These are phyloP conservation scores for Bacillus rossius DNA, from an alignment of 1,140 invertebrate genomes.

Conservation along the genomic window DNA sequence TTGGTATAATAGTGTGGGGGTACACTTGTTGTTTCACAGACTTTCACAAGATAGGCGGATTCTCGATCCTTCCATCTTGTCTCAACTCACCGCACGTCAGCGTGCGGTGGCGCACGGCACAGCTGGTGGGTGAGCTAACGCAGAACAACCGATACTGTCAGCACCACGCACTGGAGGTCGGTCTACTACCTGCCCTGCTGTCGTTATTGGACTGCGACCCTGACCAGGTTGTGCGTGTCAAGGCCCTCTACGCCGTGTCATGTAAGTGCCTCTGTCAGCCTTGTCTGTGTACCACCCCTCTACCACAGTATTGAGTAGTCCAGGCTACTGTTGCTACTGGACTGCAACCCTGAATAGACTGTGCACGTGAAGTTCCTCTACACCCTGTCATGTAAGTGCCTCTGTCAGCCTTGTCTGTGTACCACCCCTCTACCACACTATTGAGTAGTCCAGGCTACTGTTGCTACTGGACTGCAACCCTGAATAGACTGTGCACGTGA, in stretches of 20 bases:
- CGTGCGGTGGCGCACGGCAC: constrained; percentile 55
- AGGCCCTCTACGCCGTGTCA: constrained; percentile 69
- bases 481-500: too few relatives aligned
- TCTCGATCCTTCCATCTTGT: constrained; percentile 58
- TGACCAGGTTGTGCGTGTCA: constrained; percentile 50
- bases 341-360: too few relatives aligned
- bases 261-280: constrained; percentile 47
- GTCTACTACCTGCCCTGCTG: constrained; percentile 57
- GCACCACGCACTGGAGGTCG: constrained; percentile 52
- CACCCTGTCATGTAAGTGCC: too few relatives aligned
- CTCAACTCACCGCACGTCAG: constrained; percentile 53
- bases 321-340: too few relatives aligned
- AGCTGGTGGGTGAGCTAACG: constrained; percentile 62
- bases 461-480: too few relatives aligned
- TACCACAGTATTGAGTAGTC: too few relatives aligned
- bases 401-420: too few relatives aligned
- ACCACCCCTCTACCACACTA: too few relatives aligned
- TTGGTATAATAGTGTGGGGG: too few relatives aligned
- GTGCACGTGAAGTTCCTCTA: too few relatives aligned
- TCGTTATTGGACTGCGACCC: constrained; percentile 56
- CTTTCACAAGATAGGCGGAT: constrained; percentile 77
- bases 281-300: constrained; percentile 11
- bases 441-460: too few relatives aligned
- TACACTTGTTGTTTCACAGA: constrained; percentile 50
- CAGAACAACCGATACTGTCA: constrained; percentile 80